Percentiles rank a stretch among this genome's conserved stretches.
phyloP scores from a whole-genome alignment of 2,797 vertebrate species.

The Coilia nasus region DNA sequence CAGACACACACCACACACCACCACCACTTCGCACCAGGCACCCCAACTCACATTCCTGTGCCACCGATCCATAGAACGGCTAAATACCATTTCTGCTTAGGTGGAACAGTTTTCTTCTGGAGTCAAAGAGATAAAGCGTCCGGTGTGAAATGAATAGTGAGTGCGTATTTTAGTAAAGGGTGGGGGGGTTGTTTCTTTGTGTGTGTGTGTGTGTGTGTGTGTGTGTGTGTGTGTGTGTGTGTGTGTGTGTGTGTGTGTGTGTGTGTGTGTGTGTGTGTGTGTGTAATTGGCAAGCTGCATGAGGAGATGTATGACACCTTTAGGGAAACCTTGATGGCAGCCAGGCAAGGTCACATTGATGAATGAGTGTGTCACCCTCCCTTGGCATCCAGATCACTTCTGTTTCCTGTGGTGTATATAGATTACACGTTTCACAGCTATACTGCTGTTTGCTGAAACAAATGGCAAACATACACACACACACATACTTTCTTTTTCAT shows the following conservation, averaged over 20 bases:
- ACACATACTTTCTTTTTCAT: not conserved
- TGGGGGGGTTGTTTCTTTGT: slow-evolving; percentile 20
- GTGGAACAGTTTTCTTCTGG: slow-evolving; percentile 43
- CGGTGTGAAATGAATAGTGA: not conserved
- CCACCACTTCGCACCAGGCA: not conserved
- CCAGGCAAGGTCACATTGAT: slow-evolving; percentile 47
- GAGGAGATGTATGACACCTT: slow-evolving; percentile 36
- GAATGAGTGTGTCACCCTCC: slow-evolving; percentile 33
- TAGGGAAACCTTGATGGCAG: slow-evolving; percentile 35
- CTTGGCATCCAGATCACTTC: slow-evolving; percentile 36
- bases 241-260: not conserved
- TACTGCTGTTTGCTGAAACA: slow-evolving; percentile 18
- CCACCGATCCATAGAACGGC: not conserved
- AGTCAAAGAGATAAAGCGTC: not conserved
- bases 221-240: too few species aligned
- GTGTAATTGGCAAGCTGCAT: slow-evolving; percentile 40
- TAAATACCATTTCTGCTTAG: slow-evolving; percentile 39
- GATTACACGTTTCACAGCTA: slow-evolving; percentile 28
- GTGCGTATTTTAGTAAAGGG: slow-evolving; percentile 33
- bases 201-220: not conserved
- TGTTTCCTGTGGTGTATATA: slow-evolving; percentile 30
- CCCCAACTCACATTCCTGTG: not conserved
- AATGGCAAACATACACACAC: not conserved
- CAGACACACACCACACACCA: not conserved
- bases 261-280: not conserved